Conservation (phyloP, 2,797 vertebrate genomes). For the Smutsia gigantea region DNA sequence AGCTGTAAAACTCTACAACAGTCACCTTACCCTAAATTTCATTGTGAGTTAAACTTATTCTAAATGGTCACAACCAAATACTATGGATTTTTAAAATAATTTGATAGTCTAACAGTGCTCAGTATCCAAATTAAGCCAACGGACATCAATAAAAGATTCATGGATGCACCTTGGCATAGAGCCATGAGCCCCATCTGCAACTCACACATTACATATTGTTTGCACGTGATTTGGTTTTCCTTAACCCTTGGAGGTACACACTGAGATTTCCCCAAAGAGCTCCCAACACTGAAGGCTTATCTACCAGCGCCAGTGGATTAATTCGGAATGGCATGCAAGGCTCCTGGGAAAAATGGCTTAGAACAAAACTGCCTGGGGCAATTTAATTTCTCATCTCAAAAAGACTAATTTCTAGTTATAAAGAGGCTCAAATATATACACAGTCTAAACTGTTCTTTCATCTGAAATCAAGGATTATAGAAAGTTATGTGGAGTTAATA, state of each 20-base stretch:
- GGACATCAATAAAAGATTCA: conserved; percentile 73
- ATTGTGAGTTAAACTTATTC: conserved; percentile 10
- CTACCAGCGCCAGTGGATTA: conserved; percentile 73
- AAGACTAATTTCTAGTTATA: conserved; percentile 72
- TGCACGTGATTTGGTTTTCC: conserved; percentile 68
- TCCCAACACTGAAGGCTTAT: conserved; percentile 69
- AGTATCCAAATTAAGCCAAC: conserved; percentile 65
- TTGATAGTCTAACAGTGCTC: conserved; percentile 50
- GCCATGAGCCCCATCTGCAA: conserved; percentile 80
- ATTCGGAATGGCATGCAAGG: conserved; percentile 72
- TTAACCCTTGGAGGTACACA: conserved; percentile 64
- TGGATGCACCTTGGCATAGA: conserved; percentile 75
- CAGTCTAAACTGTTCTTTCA: conserved; percentile 56
- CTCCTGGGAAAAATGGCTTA: conserved; percentile 76
- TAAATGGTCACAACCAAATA: conserved; percentile 43
- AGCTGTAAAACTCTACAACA: background rate
- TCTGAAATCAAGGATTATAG: conserved; percentile 72
- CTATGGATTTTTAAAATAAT: conserved; percentile 57
- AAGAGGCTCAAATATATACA: conserved; percentile 20
- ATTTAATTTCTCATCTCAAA: conserved; percentile 76
- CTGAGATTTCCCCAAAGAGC: conserved; percentile 78
- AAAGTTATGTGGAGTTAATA: conserved; percentile 72
- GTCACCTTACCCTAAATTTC: background rate
- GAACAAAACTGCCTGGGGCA: conserved; percentile 66
- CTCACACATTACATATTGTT: conserved; percentile 67